These are phyloP conservation scores for Melanostigma gelatinosum DNA, from an alignment of 2,113 vertebrate genomes.

Conservation along the genomic window DNA sequence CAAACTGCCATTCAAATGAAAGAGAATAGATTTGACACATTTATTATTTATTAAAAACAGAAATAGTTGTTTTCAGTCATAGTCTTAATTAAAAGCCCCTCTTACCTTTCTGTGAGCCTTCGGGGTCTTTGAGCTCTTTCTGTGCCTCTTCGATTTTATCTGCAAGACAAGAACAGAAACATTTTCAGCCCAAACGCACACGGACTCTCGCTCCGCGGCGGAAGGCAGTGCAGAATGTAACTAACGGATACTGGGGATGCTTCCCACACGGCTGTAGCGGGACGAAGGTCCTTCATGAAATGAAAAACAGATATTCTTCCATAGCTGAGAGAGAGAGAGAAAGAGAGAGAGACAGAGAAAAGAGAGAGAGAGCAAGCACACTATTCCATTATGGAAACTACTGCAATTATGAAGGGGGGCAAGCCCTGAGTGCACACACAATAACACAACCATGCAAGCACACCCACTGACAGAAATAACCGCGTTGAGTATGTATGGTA, in stretches of 20 bases:
- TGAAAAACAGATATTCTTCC: conserved; percentile 74
- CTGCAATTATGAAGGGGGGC: conserved; percentile 38
- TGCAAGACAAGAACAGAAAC: conserved; percentile 78
- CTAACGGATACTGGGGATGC: conserved; percentile 55
- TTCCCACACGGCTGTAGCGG: conserved; percentile 63
- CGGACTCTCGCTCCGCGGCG: neutral
- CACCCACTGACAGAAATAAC: conserved; percentile 22
- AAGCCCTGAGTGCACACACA: conserved; percentile 13
- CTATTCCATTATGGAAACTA: conserved; percentile 68
- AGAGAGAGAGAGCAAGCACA: neutral
- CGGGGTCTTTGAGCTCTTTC: conserved; percentile 95
- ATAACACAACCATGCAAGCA: conserved; percentile 19
- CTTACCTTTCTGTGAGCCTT: conserved; percentile 92
- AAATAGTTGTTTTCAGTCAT: neutral
- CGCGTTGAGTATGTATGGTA: neutral
- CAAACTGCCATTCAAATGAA: neutral
- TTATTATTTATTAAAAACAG: neutral
- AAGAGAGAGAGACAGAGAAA: too few relatives aligned
- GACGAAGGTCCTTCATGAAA: conserved; percentile 54
- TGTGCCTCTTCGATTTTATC: conserved; percentile 99
- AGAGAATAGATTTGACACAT: neutral
- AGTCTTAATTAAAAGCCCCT: neutral
- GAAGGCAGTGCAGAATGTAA: conserved; percentile 42
- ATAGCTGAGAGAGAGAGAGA: conserved; percentile 38
- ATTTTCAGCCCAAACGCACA: conserved; percentile 45